These are phyloP conservation scores for Drosophila setifemur DNA, from an alignment of 1,140 invertebrate species.

Conservation along the genomic window DNA sequence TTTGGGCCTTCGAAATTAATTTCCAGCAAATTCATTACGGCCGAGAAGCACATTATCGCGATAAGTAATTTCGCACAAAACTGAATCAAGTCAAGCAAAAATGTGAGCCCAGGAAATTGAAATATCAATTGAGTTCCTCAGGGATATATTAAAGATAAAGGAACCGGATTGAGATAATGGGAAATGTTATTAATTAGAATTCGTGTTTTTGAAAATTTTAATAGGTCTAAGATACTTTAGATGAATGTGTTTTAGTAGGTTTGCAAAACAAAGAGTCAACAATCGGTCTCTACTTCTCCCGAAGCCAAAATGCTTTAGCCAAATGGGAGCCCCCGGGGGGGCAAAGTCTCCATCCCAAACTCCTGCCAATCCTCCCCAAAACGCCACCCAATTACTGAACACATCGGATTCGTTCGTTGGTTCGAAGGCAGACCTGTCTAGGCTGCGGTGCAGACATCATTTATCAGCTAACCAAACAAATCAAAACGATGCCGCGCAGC, in stretches of 20 bases:
- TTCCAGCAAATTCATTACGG: slow-evolving; percentile 73
- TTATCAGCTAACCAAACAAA: slow-evolving; percentile 77
- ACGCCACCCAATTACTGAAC: slow-evolving; percentile 29
- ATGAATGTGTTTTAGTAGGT: background rate
- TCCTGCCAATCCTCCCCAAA: slow-evolving; percentile 2
- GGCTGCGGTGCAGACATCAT: slow-evolving; percentile 73
- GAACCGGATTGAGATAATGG: too few relatives aligned
- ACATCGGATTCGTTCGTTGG: background rate
- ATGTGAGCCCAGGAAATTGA: slow-evolving; percentile 65
- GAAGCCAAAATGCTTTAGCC: background rate
- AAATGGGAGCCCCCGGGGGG: slow-evolving; percentile 3
- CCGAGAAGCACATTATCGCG: slow-evolving; percentile 65
- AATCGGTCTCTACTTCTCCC: background rate
- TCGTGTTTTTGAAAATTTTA: background rate
- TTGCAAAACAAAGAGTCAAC: background rate
- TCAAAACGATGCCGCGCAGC: slow-evolving; percentile 63
- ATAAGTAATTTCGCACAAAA: slow-evolving; percentile 72
- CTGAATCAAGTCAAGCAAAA: slow-evolving; percentile 70
- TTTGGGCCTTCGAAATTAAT: slow-evolving; percentile 57
- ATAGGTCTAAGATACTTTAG: background rate
- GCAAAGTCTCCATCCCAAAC: background rate
- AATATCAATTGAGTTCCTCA: slow-evolving; percentile 55
- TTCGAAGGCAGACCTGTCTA: slow-evolving; percentile 63
- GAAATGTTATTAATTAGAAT: too few relatives aligned
- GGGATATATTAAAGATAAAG: slow-evolving; percentile 1